Percentiles rank a stretch among this genome's conserved stretches.
phyloP scores from a whole-genome alignment of 2,113 vertebrate species.

The Cichladusa arquata region DNA sequence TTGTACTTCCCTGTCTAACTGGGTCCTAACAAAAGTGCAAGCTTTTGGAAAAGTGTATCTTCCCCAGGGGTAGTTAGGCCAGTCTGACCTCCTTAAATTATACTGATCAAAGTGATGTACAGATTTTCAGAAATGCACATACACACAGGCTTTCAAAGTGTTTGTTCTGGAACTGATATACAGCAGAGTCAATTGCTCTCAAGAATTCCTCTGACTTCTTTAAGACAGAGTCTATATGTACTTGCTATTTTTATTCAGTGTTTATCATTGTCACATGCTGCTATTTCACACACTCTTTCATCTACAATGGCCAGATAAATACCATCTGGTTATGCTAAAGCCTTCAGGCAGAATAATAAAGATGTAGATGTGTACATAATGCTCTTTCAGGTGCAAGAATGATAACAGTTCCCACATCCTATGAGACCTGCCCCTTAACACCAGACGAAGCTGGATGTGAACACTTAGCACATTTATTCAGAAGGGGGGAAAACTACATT shows the following conservation, averaged over 20 bases:
- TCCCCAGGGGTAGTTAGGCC: neutral
- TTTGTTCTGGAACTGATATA: conserved; percentile 53
- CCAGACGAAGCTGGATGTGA: neutral
- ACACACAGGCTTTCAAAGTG: conserved; percentile 7
- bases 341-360: conserved; percentile 53
- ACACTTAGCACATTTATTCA: neutral
- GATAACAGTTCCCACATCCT: conserved; percentile 32
- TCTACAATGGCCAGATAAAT: conserved; percentile 45
- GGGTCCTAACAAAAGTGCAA: neutral
- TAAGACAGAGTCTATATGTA: conserved; percentile 14
- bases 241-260: conserved; percentile 62
- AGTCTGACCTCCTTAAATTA: conserved; percentile 23
- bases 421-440: neutral
- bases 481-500: neutral
- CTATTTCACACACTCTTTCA: conserved; percentile 52
- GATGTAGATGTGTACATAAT: conserved; percentile 2
- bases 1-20: neutral
- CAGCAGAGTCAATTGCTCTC: conserved; percentile 34
- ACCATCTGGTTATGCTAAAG: conserved; percentile 51
- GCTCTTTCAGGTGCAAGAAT: conserved; percentile 40
- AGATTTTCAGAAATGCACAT: conserved; percentile 8
- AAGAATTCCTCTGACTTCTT: conserved; percentile 44
- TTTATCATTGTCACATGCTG: conserved; percentile 63
- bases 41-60: neutral
- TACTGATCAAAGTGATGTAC: conserved; percentile 10